Evolutionary conservation across 2,888 invertebrate genomes (phyloP).

Genomic region (Crepidodera aurea): DNA sequence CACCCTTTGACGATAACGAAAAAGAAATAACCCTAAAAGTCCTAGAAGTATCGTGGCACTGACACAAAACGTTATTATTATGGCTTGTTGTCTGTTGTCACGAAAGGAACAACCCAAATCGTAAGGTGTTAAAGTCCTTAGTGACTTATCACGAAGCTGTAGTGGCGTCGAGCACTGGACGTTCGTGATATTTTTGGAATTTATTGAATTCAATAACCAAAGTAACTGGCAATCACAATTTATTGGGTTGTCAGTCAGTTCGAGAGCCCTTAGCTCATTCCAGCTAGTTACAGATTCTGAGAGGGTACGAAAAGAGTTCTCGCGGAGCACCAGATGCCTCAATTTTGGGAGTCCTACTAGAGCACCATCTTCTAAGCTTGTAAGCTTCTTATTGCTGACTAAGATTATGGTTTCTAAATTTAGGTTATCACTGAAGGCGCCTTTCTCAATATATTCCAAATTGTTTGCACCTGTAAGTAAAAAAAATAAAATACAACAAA

Average conservation of each 20-base stretch:
- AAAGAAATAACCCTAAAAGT: conserved; percentile 76
- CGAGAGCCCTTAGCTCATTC: conserved; percentile 77
- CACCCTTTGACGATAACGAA: conserved; percentile 81
- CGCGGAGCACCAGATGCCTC: conserved; percentile 77
- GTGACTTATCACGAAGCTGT: conserved; percentile 73
- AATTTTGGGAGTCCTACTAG: conserved; percentile 82
- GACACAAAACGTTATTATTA: conserved; percentile 79
- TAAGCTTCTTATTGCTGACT: conserved; percentile 79
- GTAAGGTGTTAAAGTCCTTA: conserved; percentile 75
- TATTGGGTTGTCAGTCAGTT: conserved; percentile 84
- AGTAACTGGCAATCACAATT: conserved; percentile 81
- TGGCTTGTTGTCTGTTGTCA: conserved; percentile 80
- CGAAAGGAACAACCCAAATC: conserved; percentile 84
- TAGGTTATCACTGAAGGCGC: conserved; percentile 80
- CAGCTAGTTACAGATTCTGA: conserved; percentile 84
- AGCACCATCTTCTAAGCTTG: conserved; percentile 77
- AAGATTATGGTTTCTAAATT: conserved; percentile 81
- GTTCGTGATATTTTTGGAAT: conserved; percentile 70
- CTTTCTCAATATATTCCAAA: conserved; percentile 76
- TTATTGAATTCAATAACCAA: conserved; percentile 79
- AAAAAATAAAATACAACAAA: no score
- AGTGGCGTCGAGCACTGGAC: conserved; percentile 79
- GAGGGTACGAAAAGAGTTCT: conserved; percentile 78
- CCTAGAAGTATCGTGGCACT: conserved; percentile 77
- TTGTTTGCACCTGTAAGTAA: conserved; percentile 70